Base-by-base conservation (phyloP, 2,113 vertebrate species). In the Microcebus murinus region DNA sequence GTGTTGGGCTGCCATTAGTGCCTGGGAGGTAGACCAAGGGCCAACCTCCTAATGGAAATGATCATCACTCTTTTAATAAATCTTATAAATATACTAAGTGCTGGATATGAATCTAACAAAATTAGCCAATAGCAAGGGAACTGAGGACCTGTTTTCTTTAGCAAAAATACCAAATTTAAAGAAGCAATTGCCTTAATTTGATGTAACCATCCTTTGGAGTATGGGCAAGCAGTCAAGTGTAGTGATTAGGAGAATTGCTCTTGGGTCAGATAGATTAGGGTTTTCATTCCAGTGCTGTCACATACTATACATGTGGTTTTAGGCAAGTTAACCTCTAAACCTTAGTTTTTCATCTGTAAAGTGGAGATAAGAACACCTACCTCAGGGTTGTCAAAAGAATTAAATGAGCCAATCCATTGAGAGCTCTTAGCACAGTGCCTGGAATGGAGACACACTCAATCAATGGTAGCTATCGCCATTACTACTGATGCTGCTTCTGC, bases 261-360 rank as follows among this genome's bases (percentile, higher is more conserved):
- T 12, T 13, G 65, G 6, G 13, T 70, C 42, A 27, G 77, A n/a
- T 55, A 86, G n/a, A 65, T 18, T 31, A 0, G 29, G 14, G 3
- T 68, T 81, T 76, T 48, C 50, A 3, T 63, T 68, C 39, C 42
- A 36, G 39, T 50, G 34, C 74, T 50, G 21, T 82, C 48, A 50
- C 31, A 14, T 6, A 9, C 36, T 18, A 34, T 21, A 39, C 67
- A 0, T 74, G 90, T 29, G 55, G 42, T 59, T 85, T 92, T 11
- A 14, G 29, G 67, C n/a, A 42, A 71, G 27, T 50, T 39, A 39
- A 15, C 3, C 14, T 95, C 25, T 4, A 34, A 83, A 12, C 79
- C 57, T 74, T 73, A 20, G 39, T 96, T 67, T 88, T 81, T 95
- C 70, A 39, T 29, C 70, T 91, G 61, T 86, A 12, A 50, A 61